These are phyloP conservation scores for Criorhina ranunculi DNA, from an alignment of 2,888 invertebrate species.

Conservation along the genomic window DNA sequence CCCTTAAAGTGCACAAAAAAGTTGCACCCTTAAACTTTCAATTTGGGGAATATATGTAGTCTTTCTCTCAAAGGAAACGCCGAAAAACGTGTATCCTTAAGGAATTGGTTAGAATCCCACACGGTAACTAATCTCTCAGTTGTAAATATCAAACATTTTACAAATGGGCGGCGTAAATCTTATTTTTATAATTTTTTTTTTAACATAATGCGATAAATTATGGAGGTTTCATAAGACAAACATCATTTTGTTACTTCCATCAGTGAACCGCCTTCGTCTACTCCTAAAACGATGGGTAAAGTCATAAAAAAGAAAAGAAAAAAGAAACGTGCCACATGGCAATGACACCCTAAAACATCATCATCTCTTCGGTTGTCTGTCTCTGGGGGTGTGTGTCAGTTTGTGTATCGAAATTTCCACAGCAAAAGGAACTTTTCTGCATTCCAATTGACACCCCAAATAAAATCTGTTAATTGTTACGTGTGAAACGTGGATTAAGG, in stretches of 20 bases:
- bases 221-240: slow-evolving; percentile 1
- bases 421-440: slow-evolving; percentile 16
- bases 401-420: slow-evolving; percentile 18
- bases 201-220: not conserved
- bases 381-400: not conserved
- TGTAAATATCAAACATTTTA: slow-evolving; percentile 10
- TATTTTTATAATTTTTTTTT: not conserved
- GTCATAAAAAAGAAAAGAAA: slow-evolving; percentile 27
- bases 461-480: slow-evolving; percentile 51
- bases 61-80: not conserved
- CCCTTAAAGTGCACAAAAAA: slow-evolving; percentile 4
- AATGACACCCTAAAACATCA: slow-evolving; percentile 30
- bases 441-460: slow-evolving; percentile 26
- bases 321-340: slow-evolving; percentile 36
- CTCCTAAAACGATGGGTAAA: not conserved
- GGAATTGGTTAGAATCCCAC: slow-evolving; percentile 1
- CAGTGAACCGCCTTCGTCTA: not conserved
- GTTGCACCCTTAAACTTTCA: no score
- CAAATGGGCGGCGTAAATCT: slow-evolving; percentile 13
- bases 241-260: not conserved
- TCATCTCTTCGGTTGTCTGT: not conserved
- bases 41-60: no score
- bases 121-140: slow-evolving; percentile 7
- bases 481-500: slow-evolving; percentile 37
- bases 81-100: not conserved